Percentiles rank a stretch among this genome's conserved stretches.
phyloP scores from a whole-genome alignment of 2,888 invertebrate species.

The Folsomia candida region DNA sequence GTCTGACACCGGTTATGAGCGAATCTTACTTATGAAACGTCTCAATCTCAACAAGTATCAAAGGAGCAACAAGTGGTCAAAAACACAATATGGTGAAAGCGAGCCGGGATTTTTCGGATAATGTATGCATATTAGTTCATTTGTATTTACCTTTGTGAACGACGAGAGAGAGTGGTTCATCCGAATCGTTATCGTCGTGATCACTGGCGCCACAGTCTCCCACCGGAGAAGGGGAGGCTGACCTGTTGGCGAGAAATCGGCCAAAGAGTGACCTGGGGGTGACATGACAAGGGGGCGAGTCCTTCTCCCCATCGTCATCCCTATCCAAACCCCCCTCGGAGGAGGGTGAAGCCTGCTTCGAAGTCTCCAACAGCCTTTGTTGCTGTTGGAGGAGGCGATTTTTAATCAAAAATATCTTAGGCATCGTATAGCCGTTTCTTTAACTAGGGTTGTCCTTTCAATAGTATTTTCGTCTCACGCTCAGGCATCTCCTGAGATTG shows the following conservation, averaged over 20 bases:
- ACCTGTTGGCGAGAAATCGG: conserved; percentile 18
- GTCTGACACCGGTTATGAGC: too few species aligned
- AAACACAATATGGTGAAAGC: too few species aligned
- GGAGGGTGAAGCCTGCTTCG: conserved; percentile 63
- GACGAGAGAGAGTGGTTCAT: conserved; percentile 58
- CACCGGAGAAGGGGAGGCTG: conserved; percentile 19
- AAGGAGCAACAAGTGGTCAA: too few species aligned
- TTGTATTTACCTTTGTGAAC: conserved; percentile 55
- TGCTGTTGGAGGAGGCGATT: conserved; percentile 89
- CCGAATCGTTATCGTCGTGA: conserved; percentile 45
- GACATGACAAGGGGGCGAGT: conserved; percentile 31
- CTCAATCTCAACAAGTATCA: too few species aligned
- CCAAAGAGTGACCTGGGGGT: conserved; percentile 36
- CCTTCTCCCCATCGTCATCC: conserved; percentile 39
- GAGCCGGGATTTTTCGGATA: too few species aligned
- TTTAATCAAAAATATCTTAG: conserved; percentile 89
- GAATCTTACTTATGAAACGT: too few species aligned
- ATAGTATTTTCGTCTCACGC: not conserved
- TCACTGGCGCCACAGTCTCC: conserved; percentile 32
- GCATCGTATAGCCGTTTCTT: conserved; percentile 62
- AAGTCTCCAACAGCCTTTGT: conserved; percentile 75
- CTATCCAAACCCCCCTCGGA: conserved; percentile 34
- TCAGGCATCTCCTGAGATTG: conserved; percentile 1
- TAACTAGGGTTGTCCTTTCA: too few species aligned
- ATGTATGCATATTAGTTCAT: too few species aligned